phyloP scores from a whole-genome alignment of 2,797 vertebrate species.

The Melanogrammus aeglefinus region DNA sequence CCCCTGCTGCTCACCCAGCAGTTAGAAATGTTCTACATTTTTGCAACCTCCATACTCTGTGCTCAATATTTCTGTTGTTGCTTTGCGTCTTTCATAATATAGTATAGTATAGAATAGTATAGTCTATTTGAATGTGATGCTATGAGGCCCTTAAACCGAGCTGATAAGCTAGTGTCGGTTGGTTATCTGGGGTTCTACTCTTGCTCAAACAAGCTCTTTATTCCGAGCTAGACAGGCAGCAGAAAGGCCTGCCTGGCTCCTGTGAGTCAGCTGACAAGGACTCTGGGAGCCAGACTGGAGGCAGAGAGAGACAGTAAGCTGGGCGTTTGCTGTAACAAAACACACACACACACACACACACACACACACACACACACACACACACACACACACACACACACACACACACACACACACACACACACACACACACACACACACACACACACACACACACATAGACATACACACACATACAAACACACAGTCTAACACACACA shows the following conservation, averaged over 20 bases:
- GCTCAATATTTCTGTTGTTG: not conserved
- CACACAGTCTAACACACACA: too few relatives aligned
- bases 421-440: not conserved
- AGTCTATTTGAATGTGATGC: not conserved
- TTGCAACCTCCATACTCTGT: not conserved
- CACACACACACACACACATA: not conserved
- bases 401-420: too few relatives aligned
- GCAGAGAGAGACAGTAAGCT: constrained; percentile 34
- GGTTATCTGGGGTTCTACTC: not conserved
- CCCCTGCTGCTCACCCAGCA: too few relatives aligned
- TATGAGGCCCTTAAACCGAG: not conserved
- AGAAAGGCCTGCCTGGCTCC: not conserved
- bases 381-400: too few relatives aligned
- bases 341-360: constrained; percentile 13
- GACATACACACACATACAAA: not conserved
- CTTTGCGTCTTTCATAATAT: not conserved
- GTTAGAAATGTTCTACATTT: not conserved
- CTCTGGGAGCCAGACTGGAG: constrained; percentile 28
- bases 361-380: too few relatives aligned
- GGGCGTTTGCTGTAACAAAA: not conserved
- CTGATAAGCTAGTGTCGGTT: not conserved
- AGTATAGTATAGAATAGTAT: not conserved
- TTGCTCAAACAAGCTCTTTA: not conserved
- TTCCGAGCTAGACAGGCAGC: not conserved
- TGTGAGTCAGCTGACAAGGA: not conserved